phyloP scores from a whole-genome alignment of 2,888 invertebrate genomes.

The Eledona agricola region DNA sequence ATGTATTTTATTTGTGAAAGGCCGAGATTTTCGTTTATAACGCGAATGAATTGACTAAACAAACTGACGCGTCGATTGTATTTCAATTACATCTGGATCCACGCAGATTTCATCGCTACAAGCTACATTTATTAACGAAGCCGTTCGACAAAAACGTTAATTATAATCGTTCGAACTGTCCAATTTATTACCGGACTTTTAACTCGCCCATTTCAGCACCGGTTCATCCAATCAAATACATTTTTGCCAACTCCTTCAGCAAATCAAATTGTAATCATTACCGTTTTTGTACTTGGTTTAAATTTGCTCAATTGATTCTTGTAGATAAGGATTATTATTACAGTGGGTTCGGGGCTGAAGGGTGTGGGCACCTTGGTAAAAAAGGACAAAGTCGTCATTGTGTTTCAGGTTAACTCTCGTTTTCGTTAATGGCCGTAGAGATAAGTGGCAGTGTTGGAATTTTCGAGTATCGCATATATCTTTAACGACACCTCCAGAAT shows the following conservation, averaged over 20 bases:
- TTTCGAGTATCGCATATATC: slow-evolving; percentile 56
- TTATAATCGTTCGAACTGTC: slow-evolving; percentile 29
- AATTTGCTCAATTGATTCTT: no score
- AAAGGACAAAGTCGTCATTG: slow-evolving; percentile 48
- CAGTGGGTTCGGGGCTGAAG: no score
- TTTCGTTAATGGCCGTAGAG: slow-evolving; percentile 57
- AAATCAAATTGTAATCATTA: no score
- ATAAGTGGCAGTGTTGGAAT: slow-evolving; percentile 56
- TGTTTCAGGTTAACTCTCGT: slow-evolving; percentile 52
- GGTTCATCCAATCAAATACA: not conserved
- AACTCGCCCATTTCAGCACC: slow-evolving; percentile 2
- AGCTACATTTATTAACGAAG: slow-evolving; percentile 49
- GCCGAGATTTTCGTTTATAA: slow-evolving; percentile 53
- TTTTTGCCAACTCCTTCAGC: no score
- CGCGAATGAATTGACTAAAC: slow-evolving; percentile 54
- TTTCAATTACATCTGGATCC: slow-evolving; percentile 53
- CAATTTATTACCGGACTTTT: slow-evolving; percentile 21
- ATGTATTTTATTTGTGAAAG: slow-evolving; percentile 48
- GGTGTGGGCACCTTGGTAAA: slow-evolving; percentile 42
- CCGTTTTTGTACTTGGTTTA: no score
- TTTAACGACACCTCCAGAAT: slow-evolving; percentile 58
- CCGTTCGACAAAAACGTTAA: slow-evolving; percentile 43
- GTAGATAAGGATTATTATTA: no score
- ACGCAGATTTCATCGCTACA: slow-evolving; percentile 52
- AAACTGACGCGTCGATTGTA: slow-evolving; percentile 57